Evolutionary conservation across 2,797 vertebrate species (phyloP).

Genomic region (Gadopsis bispinosus): DNA sequence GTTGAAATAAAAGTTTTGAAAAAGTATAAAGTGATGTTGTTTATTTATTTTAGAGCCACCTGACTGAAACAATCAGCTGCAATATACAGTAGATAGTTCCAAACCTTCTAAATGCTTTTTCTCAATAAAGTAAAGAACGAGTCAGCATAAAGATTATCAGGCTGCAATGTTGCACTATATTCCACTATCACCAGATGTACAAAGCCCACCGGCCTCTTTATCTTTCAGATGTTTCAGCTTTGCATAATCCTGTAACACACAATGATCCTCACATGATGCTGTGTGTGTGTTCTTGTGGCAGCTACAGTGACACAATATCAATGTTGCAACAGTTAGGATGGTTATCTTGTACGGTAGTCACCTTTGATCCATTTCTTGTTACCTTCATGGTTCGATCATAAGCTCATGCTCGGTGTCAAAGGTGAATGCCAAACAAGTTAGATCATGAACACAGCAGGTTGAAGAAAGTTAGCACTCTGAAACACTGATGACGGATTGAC

Average conservation of each 20-base stretch:
- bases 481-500: not conserved
- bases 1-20: slow-evolving; percentile 80
- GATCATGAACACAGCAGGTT: not conserved
- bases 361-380: slow-evolving; percentile 47
- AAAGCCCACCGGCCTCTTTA: slow-evolving; percentile 51
- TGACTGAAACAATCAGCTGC: not conserved
- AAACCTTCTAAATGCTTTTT: not conserved
- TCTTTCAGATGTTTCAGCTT: slow-evolving; percentile 42
- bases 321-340: slow-evolving; percentile 46
- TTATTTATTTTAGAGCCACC: not conserved
- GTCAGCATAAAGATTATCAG: slow-evolving; percentile 60
- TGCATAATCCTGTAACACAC: slow-evolving; percentile 15
- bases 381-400: not conserved
- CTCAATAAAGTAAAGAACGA: not conserved
- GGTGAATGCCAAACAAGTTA: not conserved
- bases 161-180: not conserved
- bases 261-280: slow-evolving; percentile 31
- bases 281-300: slow-evolving; percentile 14
- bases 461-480: not conserved
- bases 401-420: not conserved
- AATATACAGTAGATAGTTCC: not conserved
- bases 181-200: slow-evolving; percentile 37
- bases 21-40: slow-evolving; percentile 37
- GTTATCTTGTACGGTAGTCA: slow-evolving; percentile 47
- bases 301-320: slow-evolving; percentile 34